A percentile compares a stretch with the other conserved stretches of the same genome.
These are phyloP conservation scores for Oedothorax gibbosus DNA, from an alignment of 1,140 invertebrate species.

Conservation along the genomic window DNA sequence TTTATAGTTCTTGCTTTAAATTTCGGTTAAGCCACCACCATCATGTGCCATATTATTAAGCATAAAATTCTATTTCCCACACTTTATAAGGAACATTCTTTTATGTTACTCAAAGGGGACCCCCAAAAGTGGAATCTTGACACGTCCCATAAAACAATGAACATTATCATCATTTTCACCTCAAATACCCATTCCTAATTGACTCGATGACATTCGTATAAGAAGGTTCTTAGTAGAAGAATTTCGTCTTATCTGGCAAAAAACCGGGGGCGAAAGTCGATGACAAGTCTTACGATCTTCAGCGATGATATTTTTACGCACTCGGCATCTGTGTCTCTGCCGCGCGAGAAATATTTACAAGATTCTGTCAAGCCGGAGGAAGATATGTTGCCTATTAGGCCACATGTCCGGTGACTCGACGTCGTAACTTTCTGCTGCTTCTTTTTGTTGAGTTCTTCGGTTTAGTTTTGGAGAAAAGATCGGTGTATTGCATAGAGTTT, in stretches of 20 bases:
- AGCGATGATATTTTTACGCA: slow-evolving; percentile 59
- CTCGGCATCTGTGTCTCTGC: slow-evolving; percentile 58
- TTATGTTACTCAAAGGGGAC: too few species aligned
- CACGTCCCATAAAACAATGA: too few species aligned
- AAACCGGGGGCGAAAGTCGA: slow-evolving; percentile 14
- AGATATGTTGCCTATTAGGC: slow-evolving; percentile 59
- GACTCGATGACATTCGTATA: slow-evolving; percentile 14
- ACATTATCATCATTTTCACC: neutral
- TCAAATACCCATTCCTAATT: neutral
- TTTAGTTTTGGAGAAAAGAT: too few species aligned
- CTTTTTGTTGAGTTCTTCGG: too few species aligned
- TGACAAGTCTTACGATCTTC: slow-evolving; percentile 47
- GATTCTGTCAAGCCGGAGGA: slow-evolving; percentile 41
- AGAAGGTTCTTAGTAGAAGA: neutral
- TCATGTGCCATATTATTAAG: too few species aligned
- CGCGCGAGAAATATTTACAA: slow-evolving; percentile 54
- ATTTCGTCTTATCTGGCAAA: neutral
- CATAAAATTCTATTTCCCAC: too few species aligned
- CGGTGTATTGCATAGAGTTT: too few species aligned
- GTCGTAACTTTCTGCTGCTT: slow-evolving; percentile 25
- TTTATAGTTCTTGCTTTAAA: too few species aligned
- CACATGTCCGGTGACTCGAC: slow-evolving; percentile 52
- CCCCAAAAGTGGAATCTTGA: too few species aligned
- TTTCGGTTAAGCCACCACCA: too few species aligned
- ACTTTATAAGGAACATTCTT: too few species aligned